These are phyloP conservation scores for Champsocephalus gunnari DNA, from an alignment of 2,797 vertebrate genomes.

Conservation along the genomic window DNA sequence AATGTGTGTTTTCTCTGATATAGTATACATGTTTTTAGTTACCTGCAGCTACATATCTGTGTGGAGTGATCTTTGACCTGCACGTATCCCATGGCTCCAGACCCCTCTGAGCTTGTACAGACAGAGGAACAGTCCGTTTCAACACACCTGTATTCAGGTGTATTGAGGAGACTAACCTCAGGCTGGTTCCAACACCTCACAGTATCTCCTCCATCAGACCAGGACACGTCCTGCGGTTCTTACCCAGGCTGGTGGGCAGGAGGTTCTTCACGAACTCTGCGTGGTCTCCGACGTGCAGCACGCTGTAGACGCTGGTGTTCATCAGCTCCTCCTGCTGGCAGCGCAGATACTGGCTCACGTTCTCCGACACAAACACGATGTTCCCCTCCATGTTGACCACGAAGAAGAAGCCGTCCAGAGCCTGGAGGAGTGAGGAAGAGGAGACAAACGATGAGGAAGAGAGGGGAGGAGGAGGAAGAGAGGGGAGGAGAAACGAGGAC, in stretches of 20 bases:
- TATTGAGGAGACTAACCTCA: neutral
- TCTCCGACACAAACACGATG: slow-evolving; percentile 80
- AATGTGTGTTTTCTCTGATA: too few species aligned
- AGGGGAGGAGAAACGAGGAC: neutral
- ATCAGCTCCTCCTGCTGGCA: slow-evolving; percentile 95
- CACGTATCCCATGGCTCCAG: neutral
- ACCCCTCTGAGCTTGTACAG: neutral
- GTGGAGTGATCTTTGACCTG: neutral
- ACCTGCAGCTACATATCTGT: neutral
- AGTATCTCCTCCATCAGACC: neutral
- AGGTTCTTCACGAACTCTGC: slow-evolving; percentile 93
- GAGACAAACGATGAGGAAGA: neutral
- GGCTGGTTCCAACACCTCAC: neutral
- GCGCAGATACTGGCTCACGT: slow-evolving; percentile 89
- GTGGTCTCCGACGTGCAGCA: slow-evolving; percentile 93
- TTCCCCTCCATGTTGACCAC: slow-evolving; percentile 80
- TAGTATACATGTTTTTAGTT: too few species aligned
- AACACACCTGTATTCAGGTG: neutral
- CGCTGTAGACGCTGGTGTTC: slow-evolving; percentile 93
- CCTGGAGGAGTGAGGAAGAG: slow-evolving; percentile 46
- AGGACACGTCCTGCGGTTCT: neutral
- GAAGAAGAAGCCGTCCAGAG: slow-evolving; percentile 80
- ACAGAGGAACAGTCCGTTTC: neutral
- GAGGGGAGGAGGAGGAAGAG: too few species aligned
- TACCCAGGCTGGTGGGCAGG: slow-evolving; percentile 93